Evolutionary conservation across 1,140 invertebrate genomes (phyloP), one percentile per base, ranked within the genome.

Genomic region (Eurosta solidaginis): DNA sequence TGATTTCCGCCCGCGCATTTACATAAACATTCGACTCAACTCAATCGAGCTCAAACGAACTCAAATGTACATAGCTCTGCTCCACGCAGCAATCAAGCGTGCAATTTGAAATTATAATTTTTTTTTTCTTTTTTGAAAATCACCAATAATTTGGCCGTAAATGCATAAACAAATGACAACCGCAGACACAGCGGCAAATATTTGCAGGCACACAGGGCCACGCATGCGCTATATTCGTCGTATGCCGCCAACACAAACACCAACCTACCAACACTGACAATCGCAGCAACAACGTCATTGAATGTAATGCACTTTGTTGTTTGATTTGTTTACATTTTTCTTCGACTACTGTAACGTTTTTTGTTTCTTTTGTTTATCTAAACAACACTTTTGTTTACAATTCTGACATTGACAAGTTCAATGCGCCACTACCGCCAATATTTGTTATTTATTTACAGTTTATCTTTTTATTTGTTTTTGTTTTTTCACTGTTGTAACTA

Each of bases 241-340:
- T n/a, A 40, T 33, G 40, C 14, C 33, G 33, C 27, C 27, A 59
- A 59, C 54, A 40, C 33, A 29, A n/a, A 27, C 59, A 40, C 59
- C 20, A 12, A 12, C 27, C 1, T 1, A 17, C 27, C n/a, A n/a
- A n/a, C n/a, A n/a, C n/a, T n/a, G 7, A 10, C 27, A 59, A 17
- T 33, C 17, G 29, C 54, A 25, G 29, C 54, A 17, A 12, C 54
- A 40, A 40, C 59, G 59, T 20, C 59, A 68, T 68, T 68, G 33
- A 68, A 17, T n/a, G n/a, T n/a, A n/a, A n/a, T 68, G 33, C 59
- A 40, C 59, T 68, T 68, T 68, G 59, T 36, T 1, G 59, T 68
- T 68, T 10, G 59, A 40, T 68, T 68, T 68, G 59, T 68, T 68
- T 68, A 68, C 59, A 68, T 42, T 68, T n/a, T 68, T 68, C 59